These are phyloP conservation scores for Hybos culiciformis DNA, from an alignment of 2,888 invertebrate species.

Conservation along the genomic window DNA sequence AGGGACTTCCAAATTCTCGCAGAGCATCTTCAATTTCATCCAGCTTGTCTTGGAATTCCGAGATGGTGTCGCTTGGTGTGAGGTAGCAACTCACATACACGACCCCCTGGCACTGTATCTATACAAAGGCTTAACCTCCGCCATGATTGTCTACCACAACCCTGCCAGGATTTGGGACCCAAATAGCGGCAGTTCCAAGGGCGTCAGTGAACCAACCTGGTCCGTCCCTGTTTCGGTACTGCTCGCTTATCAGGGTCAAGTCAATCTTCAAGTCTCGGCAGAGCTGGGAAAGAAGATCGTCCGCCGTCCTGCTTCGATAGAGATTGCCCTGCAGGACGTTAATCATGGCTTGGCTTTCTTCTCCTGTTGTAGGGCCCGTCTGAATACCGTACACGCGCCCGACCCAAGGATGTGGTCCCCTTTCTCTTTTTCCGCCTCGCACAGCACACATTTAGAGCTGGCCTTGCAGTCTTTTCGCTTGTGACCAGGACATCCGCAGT, in stretches of 20 bases:
- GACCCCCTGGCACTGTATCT: too few species aligned
- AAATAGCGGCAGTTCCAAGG: constrained; percentile 4
- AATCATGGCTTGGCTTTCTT: not conserved
- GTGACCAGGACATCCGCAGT: too few species aligned
- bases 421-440: too few species aligned
- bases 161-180: constrained; percentile 3
- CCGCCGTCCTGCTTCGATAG: constrained; percentile 6
- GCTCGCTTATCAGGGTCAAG: constrained; percentile 5
- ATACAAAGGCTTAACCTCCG: not conserved
- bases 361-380: not conserved
- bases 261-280: constrained; percentile 1
- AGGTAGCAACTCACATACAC: too few species aligned
- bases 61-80: too few species aligned
- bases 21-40: too few species aligned
- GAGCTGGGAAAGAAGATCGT: constrained; percentile 4
- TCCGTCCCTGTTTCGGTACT: constrained; percentile 1
- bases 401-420: not conserved
- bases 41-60: too few species aligned
- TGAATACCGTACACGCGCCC: not conserved
- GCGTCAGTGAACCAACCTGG: constrained; percentile 1
- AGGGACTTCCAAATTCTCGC: too few species aligned
- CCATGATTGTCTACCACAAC: not conserved
- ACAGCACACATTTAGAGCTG: too few species aligned
- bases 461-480: too few species aligned
- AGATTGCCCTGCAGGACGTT: constrained; percentile 6